Conservation (phyloP, 2,888 invertebrate genomes). For the Penaeus monodon region DNA sequence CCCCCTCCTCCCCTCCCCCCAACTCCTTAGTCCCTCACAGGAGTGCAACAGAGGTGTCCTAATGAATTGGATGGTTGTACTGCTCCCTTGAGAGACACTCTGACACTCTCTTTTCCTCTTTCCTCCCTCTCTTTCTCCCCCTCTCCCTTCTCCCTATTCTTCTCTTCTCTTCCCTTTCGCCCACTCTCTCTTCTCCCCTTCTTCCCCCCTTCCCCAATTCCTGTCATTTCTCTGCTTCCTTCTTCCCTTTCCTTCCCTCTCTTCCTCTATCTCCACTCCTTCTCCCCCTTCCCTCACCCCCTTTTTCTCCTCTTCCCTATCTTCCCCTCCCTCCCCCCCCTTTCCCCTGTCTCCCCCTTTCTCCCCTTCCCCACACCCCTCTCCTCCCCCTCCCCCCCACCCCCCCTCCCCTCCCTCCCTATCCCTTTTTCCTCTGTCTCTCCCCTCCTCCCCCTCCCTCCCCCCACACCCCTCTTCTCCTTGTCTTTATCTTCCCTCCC, state of each 20-base stretch:
- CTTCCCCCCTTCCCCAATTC: neutral
- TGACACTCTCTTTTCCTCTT: neutral
- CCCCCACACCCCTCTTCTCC: neutral
- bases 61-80: slow-evolving; percentile 42
- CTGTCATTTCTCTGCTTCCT: no score
- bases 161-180: neutral
- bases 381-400: no score
- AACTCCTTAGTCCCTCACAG: neutral
- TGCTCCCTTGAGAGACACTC: slow-evolving; percentile 8
- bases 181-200: neutral
- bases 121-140: neutral
- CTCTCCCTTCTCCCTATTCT: neutral
- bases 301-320: neutral
- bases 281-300: no score
- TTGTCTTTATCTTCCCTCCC: neutral
- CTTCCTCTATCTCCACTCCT: no score
- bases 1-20: slow-evolving; percentile 14
- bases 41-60: slow-evolving; percentile 30
- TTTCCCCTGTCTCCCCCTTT: neutral
- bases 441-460: neutral
- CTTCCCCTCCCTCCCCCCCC: neutral
- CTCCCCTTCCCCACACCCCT: neutral
- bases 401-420: no score
- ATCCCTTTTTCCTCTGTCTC: neutral
- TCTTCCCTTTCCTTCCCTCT: no score